Percentiles rank a stretch among this genome's conserved stretches.
phyloP scores from a whole-genome alignment of 2,797 vertebrate species.

The Chrosomus eos region DNA sequence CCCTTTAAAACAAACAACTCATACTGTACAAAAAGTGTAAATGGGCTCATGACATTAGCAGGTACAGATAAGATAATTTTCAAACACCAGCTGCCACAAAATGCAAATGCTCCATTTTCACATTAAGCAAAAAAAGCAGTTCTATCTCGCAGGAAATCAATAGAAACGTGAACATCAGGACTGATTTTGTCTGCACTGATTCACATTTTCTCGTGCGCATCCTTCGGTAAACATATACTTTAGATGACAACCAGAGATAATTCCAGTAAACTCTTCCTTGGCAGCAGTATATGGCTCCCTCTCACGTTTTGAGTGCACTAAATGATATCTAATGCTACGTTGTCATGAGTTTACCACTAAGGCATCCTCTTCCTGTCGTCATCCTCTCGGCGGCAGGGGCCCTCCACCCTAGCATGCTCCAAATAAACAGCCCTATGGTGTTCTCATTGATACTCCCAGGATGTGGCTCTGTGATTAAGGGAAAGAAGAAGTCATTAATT shows the following conservation, averaged over 20 bases:
- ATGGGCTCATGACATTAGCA: slow-evolving; percentile 12
- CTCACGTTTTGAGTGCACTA: slow-evolving; percentile 14
- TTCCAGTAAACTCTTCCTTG: slow-evolving; percentile 28
- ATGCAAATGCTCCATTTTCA: slow-evolving; percentile 34
- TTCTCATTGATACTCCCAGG: slow-evolving; percentile 67
- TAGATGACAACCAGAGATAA: slow-evolving; percentile 37
- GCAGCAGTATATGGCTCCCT: slow-evolving; percentile 19
- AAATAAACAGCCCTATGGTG: slow-evolving; percentile 70
- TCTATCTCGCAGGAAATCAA: slow-evolving; percentile 22
- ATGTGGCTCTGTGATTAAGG: slow-evolving; percentile 74
- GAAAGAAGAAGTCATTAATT: slow-evolving; percentile 76
- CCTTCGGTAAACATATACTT: slow-evolving; percentile 34
- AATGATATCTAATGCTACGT: slow-evolving; percentile 31
- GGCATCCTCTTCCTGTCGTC: slow-evolving; percentile 30
- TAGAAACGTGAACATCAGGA: slow-evolving; percentile 30
- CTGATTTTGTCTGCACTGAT: slow-evolving; percentile 21
- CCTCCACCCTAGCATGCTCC: slow-evolving; percentile 60
- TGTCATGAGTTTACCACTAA: slow-evolving; percentile 35
- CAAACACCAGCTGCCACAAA: slow-evolving; percentile 28
- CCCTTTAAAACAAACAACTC: slow-evolving; percentile 14
- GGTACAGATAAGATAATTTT: slow-evolving; percentile 24
- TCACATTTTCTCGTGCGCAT: slow-evolving; percentile 5
- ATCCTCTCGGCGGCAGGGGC: slow-evolving; percentile 52
- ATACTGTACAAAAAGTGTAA: slow-evolving; percentile 6
- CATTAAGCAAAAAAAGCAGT: slow-evolving; percentile 18